A percentile compares a stretch with the other conserved stretches of the same genome.
Evolutionary conservation across 2,888 invertebrate genomes (phyloP).

Genomic region (Apamea anceps): DNA sequence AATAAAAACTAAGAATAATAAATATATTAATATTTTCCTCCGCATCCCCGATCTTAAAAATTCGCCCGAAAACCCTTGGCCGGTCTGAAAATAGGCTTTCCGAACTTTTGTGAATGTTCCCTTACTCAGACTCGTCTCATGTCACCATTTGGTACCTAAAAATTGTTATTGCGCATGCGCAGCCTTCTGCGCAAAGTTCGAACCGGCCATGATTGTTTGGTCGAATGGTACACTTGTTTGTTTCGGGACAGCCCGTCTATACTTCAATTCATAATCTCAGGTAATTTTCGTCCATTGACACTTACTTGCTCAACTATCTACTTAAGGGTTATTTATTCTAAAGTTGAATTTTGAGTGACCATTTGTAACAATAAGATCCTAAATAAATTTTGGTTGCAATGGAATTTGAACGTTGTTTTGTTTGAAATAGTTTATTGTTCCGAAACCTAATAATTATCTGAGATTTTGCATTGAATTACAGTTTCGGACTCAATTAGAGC

Average conservation of each 20-base stretch:
- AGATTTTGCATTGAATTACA: neutral
- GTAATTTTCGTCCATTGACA: neutral
- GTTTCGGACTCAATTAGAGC: neutral
- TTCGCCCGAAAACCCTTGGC: neutral
- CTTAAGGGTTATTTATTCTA: neutral
- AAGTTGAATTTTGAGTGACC: neutral
- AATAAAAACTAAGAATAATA: neutral
- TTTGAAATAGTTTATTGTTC: neutral
- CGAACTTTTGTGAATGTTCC: neutral
- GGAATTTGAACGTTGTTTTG: neutral
- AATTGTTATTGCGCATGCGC: neutral
- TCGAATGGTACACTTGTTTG: neutral
- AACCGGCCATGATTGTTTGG: neutral
- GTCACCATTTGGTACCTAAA: neutral
- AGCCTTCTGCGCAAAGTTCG: neutral
- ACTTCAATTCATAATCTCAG: neutral
- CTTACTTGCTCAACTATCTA: neutral
- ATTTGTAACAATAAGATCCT: neutral
- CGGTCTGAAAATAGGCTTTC: neutral
- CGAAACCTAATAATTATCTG: neutral
- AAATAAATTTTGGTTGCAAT: neutral
- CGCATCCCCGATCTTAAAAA: neutral
- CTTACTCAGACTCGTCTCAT: neutral
- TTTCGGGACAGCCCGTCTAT: neutral
- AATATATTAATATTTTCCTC: neutral